Percentiles rank a stretch among this genome's conserved stretches.
phyloP scores from a whole-genome alignment of 2,113 vertebrate species.

The Ursus arctos region DNA sequence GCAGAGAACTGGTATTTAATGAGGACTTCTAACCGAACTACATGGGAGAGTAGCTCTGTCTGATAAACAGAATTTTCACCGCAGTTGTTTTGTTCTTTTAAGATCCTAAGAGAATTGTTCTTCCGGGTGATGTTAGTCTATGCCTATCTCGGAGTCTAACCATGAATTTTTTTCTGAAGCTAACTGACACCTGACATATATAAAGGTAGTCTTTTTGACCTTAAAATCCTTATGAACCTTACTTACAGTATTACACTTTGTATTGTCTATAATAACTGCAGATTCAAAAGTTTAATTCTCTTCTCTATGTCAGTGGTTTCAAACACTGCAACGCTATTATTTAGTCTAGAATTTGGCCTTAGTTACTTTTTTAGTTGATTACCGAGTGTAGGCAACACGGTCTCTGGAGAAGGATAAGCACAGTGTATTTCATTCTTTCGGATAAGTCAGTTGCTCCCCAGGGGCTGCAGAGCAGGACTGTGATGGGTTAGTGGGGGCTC shows the following conservation, averaged over 20 bases:
- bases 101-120: neutral
- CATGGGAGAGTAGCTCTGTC: neutral
- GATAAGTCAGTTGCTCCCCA: neutral
- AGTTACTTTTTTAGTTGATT: neutral
- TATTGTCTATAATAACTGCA: neutral
- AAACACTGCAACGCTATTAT: neutral
- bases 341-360: conserved; percentile 34
- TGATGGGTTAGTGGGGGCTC: neutral
- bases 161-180: neutral
- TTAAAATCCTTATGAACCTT: conserved; percentile 11
- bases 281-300: neutral
- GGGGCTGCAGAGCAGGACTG: neutral
- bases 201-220: neutral
- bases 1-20: neutral
- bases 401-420: neutral
- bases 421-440: neutral
- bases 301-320: neutral
- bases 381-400: neutral
- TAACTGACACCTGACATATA: neutral
- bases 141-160: neutral
- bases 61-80: neutral
- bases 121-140: neutral
- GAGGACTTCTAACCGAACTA: neutral
- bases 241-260: neutral
- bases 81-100: neutral